Percentiles rank a stretch among this genome's conserved stretches.
Evolutionary conservation across 2,888 invertebrate species (phyloP).

Genomic region (Arrhopalites spinosus): DNA sequence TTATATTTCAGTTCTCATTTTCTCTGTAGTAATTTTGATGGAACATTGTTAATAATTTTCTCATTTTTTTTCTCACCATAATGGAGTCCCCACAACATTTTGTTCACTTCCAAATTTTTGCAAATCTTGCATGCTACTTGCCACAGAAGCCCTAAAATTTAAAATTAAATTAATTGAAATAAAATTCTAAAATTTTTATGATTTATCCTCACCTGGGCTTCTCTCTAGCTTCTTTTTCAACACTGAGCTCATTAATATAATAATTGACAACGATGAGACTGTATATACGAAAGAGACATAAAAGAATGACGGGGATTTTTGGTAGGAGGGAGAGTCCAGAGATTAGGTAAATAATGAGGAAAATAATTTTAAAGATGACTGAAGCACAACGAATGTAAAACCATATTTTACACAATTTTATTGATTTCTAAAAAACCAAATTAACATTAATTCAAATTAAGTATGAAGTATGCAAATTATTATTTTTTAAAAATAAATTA

Average conservation of each 20-base stretch:
- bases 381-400: constrained; percentile 40
- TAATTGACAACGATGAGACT: constrained; percentile 51
- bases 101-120: background rate
- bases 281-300: constrained; percentile 49
- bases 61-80: background rate
- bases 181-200: too few species aligned
- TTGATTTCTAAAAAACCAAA: constrained; percentile 42
- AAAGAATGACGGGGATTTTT: constrained; percentile 52
- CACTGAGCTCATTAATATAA: constrained; percentile 47
- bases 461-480: background rate
- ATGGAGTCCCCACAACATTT: background rate
- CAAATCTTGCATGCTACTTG: background rate
- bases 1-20: too few species aligned
- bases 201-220: background rate
- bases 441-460: background rate
- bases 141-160: background rate
- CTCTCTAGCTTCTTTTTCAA: constrained; percentile 18
- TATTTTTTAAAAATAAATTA: background rate
- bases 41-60: background rate
- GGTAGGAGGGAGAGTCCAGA: constrained; percentile 46
- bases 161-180: too few species aligned
- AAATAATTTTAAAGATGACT: constrained; percentile 51
- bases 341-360: constrained; percentile 49
- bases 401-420: constrained; percentile 50
- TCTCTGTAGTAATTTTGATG: background rate